phyloP scores from a whole-genome alignment of 92 coral and sea anemone species.

The Scolanthus callimorphus region DNA sequence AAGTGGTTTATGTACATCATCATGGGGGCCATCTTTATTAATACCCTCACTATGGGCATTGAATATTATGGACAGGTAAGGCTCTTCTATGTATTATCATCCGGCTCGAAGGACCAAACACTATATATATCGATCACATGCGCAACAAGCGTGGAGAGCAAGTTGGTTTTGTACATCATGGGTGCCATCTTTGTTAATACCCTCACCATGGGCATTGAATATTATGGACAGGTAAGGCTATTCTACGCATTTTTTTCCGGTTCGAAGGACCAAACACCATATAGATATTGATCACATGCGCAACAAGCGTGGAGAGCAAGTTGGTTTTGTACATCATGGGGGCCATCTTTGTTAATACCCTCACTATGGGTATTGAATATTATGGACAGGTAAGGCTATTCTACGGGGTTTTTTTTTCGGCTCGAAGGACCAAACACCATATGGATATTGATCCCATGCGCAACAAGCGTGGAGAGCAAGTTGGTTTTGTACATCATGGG shows the following conservation, averaged over 20 bases:
- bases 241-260: no score
- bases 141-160: constrained; percentile 65
- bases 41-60: constrained; percentile 93
- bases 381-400: constrained; percentile 97
- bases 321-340: constrained; percentile 88
- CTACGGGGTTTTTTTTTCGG: no score
- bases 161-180: constrained; percentile 88
- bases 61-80: constrained; percentile 98
- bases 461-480: constrained; percentile 67
- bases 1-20: constrained; percentile 85
- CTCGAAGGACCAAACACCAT: constrained; percentile 26
- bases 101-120: no score
- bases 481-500: constrained; percentile 87
- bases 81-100: no score
- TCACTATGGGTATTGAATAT: constrained; percentile 95
- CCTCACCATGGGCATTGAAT: constrained; percentile 94
- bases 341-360: constrained; percentile 86
- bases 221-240: constrained; percentile 96
- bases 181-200: constrained; percentile 89
- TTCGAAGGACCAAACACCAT: constrained; percentile 26
- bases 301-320: constrained; percentile 67
- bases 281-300: constrained; percentile 28
- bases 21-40: constrained; percentile 90
- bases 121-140: constrained; percentile 26
- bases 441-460: constrained; percentile 41